Percentiles rank a stretch among this genome's conserved stretches.
Evolutionary conservation across 2,797 vertebrate species (phyloP).

Genomic region (Ctenopoma kingsleyae): DNA sequence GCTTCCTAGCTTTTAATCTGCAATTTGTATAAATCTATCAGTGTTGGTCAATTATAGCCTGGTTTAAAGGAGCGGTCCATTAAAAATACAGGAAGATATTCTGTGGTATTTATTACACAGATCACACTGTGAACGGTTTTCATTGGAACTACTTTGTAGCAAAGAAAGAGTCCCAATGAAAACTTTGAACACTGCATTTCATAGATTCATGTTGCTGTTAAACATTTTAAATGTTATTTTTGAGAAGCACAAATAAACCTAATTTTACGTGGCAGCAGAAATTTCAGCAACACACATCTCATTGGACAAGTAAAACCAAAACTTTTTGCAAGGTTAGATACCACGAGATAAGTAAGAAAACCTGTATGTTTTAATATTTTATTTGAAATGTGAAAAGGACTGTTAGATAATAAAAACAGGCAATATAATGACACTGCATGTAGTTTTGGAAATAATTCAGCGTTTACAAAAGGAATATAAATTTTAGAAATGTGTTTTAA

Average conservation of each 20-base stretch:
- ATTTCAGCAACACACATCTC: not conserved
- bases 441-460: not conserved
- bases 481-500: not conserved
- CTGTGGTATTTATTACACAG: not conserved
- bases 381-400: not conserved
- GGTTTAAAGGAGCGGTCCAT: not conserved
- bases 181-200: not conserved
- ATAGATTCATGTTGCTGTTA: not conserved
- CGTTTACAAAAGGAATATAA: not conserved
- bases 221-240: not conserved
- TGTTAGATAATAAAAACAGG: not conserved
- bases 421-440: not conserved
- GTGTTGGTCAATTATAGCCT: not conserved
- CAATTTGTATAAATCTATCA: conserved; percentile 7
- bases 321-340: not conserved
- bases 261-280: not conserved
- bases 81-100: not conserved
- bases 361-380: not conserved
- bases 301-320: not conserved
- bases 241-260: not conserved
- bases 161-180: conserved; percentile 5
- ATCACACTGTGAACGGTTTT: not conserved
- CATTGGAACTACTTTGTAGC: fast-evolving
- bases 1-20: conserved; percentile 3
- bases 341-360: not conserved